These are phyloP conservation scores for Aplysina aerophoba DNA, from an alignment of 37 sponge, comb jelly and placozoan species.

Conservation along the genomic window DNA sequence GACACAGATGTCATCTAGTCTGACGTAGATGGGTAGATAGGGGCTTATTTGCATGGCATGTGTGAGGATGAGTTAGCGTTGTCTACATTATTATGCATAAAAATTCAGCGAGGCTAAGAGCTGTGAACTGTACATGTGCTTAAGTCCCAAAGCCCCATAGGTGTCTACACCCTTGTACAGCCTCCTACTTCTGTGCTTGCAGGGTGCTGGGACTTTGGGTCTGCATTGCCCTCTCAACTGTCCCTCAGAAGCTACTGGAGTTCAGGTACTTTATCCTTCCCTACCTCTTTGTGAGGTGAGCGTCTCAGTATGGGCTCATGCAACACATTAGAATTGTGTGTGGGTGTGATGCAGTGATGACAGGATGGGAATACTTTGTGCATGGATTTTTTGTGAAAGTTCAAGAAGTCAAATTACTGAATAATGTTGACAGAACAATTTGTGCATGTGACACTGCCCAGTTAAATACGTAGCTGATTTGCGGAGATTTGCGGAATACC, in stretches of 20 bases:
- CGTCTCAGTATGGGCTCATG: background rate
- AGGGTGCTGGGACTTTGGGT: slow-evolving; percentile 59
- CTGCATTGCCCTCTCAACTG: no score
- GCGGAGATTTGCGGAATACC: no score
- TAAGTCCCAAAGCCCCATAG: no score
- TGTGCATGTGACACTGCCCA: background rate
- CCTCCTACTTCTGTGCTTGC: background rate
- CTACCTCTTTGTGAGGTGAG: slow-evolving; percentile 58
- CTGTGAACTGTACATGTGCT: no score
- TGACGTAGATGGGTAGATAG: no score
- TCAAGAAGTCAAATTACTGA: no score
- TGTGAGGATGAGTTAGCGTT: background rate
- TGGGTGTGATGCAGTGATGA: background rate
- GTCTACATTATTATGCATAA: background rate
- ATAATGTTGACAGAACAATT: background rate
- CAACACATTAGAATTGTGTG: background rate
- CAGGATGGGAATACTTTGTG: background rate
- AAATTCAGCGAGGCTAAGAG: background rate
- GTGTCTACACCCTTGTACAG: no score
- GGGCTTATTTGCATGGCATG: slow-evolving; percentile 40
- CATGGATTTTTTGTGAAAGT: background rate
- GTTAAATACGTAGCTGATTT: background rate
- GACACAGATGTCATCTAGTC: no score
- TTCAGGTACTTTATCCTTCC: slow-evolving; percentile 95
- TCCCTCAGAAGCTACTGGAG: slow-evolving; percentile 89